phyloP scores from a whole-genome alignment of 64 coral and sea anemone genomes.

The Orbicella faveolata region DNA sequence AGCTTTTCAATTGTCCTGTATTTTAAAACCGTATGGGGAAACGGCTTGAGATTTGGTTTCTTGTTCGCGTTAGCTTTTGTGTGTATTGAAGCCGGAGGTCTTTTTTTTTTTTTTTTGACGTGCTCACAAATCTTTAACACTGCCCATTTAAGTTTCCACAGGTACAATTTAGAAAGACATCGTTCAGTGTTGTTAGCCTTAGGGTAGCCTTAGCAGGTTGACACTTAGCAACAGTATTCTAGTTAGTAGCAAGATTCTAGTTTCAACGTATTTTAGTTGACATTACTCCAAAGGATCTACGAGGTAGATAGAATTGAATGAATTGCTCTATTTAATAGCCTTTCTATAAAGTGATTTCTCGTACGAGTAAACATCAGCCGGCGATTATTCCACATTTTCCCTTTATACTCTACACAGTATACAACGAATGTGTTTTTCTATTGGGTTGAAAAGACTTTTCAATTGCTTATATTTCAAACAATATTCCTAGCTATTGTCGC shows the following conservation, averaged over 20 bases:
- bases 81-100: no score
- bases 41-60: no score
- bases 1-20: no score
- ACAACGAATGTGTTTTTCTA: not conserved
- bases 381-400: not conserved
- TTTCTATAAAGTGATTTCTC: not conserved
- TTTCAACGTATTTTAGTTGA: no score
- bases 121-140: no score
- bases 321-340: not conserved
- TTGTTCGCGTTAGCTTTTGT: no score
- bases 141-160: no score
- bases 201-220: not conserved
- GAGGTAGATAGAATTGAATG: not conserved
- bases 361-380: not conserved
- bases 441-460: not conserved
- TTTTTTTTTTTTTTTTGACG: no score
- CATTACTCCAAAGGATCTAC: no score
- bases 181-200: not conserved
- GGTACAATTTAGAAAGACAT: no score
- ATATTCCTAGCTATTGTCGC: not conserved
- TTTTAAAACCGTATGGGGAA: no score
- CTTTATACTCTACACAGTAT: not conserved
- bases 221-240: not conserved
- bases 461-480: not conserved
- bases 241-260: not conserved